A percentile compares a stretch with the other conserved stretches of the same genome.
Evolutionary conservation across 2,888 invertebrate species (phyloP).

Genomic region (Melanchra persicariae): DNA sequence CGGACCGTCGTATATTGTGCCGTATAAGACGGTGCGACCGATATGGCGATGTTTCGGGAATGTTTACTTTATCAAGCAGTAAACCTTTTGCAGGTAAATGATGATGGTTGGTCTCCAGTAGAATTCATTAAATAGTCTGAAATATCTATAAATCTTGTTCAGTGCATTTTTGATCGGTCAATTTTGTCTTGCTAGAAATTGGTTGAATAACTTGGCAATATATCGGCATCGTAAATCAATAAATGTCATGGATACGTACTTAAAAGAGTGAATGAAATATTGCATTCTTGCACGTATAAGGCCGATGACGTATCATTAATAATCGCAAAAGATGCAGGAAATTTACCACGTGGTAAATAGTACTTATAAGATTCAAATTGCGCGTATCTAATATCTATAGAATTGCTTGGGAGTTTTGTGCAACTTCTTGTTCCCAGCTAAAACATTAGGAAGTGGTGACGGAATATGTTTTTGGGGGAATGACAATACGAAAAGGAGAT

Average conservation of each 20-base stretch:
- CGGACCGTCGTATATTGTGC: background rate
- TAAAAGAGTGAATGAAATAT: constrained; percentile 12
- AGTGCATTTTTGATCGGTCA: background rate
- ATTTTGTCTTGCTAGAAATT: background rate
- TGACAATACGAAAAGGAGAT: too few species aligned
- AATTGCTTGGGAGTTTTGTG: too few species aligned
- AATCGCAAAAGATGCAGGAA: background rate
- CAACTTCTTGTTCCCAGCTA: too few species aligned
- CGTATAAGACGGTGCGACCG: background rate
- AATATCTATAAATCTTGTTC: background rate
- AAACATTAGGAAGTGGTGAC: too few species aligned
- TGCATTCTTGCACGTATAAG: constrained; percentile 5
- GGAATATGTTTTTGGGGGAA: too few species aligned
- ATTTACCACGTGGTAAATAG: background rate
- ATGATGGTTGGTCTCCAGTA: too few species aligned
- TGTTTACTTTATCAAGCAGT: background rate
- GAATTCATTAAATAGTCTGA: background rate
- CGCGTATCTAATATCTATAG: too few species aligned
- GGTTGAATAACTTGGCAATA: background rate
- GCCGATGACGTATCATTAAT: background rate
- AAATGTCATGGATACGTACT: background rate
- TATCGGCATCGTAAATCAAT: constrained; percentile 9
- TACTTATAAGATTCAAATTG: background rate
- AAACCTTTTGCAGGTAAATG: background rate
- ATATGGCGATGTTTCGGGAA: background rate